Percentiles rank a stretch among this genome's conserved stretches.
Evolutionary conservation across 2,113 vertebrate species (phyloP).

Genomic region (Callochromis pleurospilus): DNA sequence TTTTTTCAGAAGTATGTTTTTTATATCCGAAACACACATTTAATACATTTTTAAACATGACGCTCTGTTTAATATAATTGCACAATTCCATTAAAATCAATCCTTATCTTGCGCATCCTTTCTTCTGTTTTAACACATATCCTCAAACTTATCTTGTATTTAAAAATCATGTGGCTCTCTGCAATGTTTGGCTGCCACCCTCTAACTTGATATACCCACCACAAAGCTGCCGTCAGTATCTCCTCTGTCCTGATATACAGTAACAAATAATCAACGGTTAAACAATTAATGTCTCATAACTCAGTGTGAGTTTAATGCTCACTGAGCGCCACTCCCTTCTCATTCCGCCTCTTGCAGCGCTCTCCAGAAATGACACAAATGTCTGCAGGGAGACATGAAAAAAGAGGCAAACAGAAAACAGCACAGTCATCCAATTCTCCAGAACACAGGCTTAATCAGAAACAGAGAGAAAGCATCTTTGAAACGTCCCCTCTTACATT

Average conservation of each 20-base stretch:
- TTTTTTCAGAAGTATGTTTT: background rate
- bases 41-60: background rate
- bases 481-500: conserved; percentile 44
- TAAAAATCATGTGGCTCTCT: background rate
- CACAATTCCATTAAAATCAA: background rate
- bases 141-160: background rate
- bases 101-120: background rate
- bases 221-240: background rate
- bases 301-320: conserved; percentile 18
- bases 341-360: conserved; percentile 1
- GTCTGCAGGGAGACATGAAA: conserved; percentile 27
- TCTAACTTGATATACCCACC: background rate
- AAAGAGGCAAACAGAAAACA: conserved; percentile 49
- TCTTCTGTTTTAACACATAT: background rate
- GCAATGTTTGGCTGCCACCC: background rate
- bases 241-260: background rate
- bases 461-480: conserved; percentile 46
- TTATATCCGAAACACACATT: background rate
- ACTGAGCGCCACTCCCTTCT: conserved; percentile 6
- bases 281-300: conserved; percentile 23
- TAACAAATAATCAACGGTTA: conserved; percentile 16
- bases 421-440: conserved; percentile 13
- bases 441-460: conserved; percentile 44
- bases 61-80: background rate
- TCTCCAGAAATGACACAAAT: conserved; percentile 35